Percentiles rank a stretch among this genome's conserved stretches.
Evolutionary conservation across 2,888 invertebrate genomes (phyloP).

Genomic region (Smittia aterrima): DNA sequence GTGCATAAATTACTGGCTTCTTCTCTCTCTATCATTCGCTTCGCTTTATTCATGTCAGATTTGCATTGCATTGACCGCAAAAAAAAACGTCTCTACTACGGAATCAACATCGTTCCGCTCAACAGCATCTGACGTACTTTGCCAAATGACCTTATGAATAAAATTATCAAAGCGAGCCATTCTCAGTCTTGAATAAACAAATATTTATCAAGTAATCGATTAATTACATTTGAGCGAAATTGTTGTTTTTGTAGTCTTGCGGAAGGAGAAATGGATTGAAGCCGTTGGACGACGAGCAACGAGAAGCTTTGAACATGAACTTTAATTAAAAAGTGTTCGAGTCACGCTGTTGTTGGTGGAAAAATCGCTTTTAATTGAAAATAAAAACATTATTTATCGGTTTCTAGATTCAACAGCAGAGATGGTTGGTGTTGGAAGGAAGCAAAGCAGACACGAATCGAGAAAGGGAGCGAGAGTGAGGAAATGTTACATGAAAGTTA

Average conservation of each 20-base stretch:
- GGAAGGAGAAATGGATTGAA: neutral
- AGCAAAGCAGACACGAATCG: neutral
- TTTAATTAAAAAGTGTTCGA: conserved; percentile 18
- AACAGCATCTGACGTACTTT: neutral
- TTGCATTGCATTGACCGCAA: too few species aligned
- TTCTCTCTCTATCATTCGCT: neutral
- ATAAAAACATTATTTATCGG: neutral
- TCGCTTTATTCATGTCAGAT: too few species aligned
- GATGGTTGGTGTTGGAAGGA: neutral
- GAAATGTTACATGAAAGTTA: conserved; percentile 1
- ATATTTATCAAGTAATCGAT: conserved; percentile 20
- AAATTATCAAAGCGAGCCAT: neutral
- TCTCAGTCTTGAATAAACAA: neutral
- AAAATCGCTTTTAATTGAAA: neutral
- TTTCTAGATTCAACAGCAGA: neutral
- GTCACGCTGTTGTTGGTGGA: neutral
- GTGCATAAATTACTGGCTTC: conserved; percentile 9
- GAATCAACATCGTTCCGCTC: too few species aligned
- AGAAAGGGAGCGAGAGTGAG: neutral
- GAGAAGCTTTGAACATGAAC: too few species aligned
- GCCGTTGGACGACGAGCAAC: too few species aligned
- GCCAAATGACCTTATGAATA: neutral
- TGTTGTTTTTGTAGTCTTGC: too few species aligned
- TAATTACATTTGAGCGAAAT: conserved; percentile 25
- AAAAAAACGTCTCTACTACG: too few species aligned